These are phyloP conservation scores for Graphium colonna DNA, from an alignment of 2,888 invertebrate genomes.

Conservation along the genomic window DNA sequence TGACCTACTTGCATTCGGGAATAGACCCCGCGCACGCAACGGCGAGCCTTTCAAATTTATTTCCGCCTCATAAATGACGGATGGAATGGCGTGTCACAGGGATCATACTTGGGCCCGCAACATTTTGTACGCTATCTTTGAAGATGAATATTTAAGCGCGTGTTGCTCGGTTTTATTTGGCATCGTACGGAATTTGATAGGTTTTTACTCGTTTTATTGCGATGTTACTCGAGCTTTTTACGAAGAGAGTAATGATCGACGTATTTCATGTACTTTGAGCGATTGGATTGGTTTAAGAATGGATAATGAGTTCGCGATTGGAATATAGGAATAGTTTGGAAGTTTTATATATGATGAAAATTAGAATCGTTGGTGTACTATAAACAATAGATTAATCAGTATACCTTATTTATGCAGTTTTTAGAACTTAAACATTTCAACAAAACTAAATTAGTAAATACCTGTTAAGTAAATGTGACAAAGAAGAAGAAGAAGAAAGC, in stretches of 20 bases:
- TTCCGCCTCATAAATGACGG: constrained; percentile 30
- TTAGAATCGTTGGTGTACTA: no score
- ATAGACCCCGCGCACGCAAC: constrained; percentile 30
- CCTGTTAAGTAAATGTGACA: no score
- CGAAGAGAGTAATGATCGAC: background rate
- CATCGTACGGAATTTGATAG: background rate
- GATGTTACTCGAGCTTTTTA: background rate
- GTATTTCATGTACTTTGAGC: background rate
- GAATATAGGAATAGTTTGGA: background rate
- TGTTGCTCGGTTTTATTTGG: background rate
- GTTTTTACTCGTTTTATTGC: background rate
- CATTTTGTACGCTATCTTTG: background rate
- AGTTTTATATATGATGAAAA: no score
- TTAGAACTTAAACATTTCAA: no score
- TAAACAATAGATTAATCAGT: no score
- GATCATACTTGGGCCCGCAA: background rate
- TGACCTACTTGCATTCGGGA: constrained; percentile 56
- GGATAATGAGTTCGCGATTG: background rate
- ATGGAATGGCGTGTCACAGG: constrained; percentile 11
- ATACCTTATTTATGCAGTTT: no score
- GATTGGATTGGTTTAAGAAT: background rate
- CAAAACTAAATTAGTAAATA: no score
- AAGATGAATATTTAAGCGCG: constrained; percentile 7
- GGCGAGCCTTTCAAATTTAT: constrained; percentile 25
- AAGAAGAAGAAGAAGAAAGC: no score